phyloP scores from a whole-genome alignment of 2,113 vertebrate genomes.

The Athene noctua region DNA sequence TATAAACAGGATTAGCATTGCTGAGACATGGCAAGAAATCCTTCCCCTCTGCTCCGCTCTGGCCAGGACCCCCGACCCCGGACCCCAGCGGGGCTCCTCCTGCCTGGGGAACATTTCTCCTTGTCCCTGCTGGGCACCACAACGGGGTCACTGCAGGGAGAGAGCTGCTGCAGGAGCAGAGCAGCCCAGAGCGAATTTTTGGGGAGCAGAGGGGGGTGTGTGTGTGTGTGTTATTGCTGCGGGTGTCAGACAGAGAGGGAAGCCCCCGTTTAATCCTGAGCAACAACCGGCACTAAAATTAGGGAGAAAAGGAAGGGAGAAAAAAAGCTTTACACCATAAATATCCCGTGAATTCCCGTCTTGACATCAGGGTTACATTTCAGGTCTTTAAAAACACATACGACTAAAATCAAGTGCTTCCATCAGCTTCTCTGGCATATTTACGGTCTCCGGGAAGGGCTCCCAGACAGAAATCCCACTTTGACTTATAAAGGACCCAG shows the following conservation, averaged over 20 bases:
- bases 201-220: not conserved
- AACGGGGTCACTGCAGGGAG: accelerated
- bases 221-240: not conserved
- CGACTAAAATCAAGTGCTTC: not conserved
- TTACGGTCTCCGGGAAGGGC: slow-evolving; percentile 39
- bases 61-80: not conserved
- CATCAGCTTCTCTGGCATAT: slow-evolving; percentile 38
- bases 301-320: not conserved
- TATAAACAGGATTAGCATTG: not conserved
- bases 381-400: slow-evolving; percentile 58
- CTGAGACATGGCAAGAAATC: not conserved
- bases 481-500: not conserved
- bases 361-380: not conserved
- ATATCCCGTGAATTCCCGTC: not conserved
- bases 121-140: not conserved
- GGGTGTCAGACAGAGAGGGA: accelerated
- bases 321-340: not conserved
- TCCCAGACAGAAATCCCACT: not conserved
- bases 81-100: accelerated
- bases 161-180: not conserved
- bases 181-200: not conserved
- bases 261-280: not conserved
- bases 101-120: accelerated
- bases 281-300: not conserved
- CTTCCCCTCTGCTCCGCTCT: not conserved